A percentile compares a stretch with the other conserved stretches of the same genome.
Conservation (phyloP, 2,888 invertebrate species). For the Callinectes sapidus region DNA sequence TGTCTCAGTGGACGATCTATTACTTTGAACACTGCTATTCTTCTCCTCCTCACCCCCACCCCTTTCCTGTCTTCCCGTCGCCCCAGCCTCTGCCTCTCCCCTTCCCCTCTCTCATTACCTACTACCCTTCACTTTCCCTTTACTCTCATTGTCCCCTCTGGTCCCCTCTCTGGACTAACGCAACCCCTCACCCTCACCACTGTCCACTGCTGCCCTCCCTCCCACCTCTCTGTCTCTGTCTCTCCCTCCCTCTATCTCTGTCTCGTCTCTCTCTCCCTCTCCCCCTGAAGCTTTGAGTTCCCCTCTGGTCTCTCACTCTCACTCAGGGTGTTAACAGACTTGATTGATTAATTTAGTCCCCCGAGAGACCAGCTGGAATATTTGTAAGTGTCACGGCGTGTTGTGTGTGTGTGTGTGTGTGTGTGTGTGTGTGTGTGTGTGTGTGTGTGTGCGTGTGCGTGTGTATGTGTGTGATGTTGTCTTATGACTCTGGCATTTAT, state of each 20-base stretch:
- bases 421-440: constrained; percentile 56
- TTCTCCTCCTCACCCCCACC: background rate
- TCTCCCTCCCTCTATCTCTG: background rate
- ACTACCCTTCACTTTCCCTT: background rate
- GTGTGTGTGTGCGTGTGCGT: constrained; percentile 52
- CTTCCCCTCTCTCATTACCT: background rate
- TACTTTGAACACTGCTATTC: constrained; percentile 11
- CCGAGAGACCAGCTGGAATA: constrained; percentile 41
- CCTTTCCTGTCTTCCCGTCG: background rate
- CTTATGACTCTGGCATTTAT: background rate
- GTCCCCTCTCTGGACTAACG: background rate
- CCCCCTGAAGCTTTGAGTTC: background rate
- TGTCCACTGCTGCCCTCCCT: too few relatives aligned
- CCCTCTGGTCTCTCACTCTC: constrained; percentile 38
- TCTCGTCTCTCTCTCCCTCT: background rate
- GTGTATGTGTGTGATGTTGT: constrained; percentile 10
- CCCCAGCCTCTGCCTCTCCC: background rate
- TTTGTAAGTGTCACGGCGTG: constrained; percentile 45
- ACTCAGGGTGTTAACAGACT: constrained; percentile 54
- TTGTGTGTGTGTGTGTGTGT: constrained; percentile 48
- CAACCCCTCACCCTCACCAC: background rate
- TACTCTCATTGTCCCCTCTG: background rate
- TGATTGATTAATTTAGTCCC: constrained; percentile 57
- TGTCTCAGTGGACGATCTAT: constrained; percentile 7
- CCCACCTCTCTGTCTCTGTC: background rate